Percentiles rank a stretch among this genome's conserved stretches.
Conservation (phyloP, 1,140 invertebrate genomes). For the Himalopsyche phryganea region DNA sequence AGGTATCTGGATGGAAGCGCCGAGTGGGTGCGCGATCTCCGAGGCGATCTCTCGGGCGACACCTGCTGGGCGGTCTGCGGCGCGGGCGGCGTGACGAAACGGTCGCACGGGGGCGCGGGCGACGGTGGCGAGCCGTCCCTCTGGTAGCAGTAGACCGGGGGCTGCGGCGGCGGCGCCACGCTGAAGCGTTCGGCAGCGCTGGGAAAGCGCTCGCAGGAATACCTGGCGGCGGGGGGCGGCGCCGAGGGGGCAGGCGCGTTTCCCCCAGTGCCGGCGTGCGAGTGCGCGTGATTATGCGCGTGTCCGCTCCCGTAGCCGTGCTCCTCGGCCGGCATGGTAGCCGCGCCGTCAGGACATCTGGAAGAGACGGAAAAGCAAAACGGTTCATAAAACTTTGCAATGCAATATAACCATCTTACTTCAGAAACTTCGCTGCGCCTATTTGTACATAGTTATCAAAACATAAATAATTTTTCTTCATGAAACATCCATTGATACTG, state of each 20-base stretch:
- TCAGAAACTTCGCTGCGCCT: no score
- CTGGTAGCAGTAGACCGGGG: conserved; percentile 38
- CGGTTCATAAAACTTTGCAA: no score
- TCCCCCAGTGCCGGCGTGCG: conserved; percentile 44
- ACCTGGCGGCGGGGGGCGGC: conserved; percentile 54
- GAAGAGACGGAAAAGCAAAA: conserved; percentile 10
- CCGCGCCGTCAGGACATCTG: conserved; percentile 38
- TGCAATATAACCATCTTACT: no score
- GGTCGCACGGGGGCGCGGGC: conserved; percentile 48
- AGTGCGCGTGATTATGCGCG: conserved; percentile 54
- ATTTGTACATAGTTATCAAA: no score
- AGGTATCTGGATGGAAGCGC: conserved; percentile 43
- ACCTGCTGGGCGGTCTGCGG: conserved; percentile 58
- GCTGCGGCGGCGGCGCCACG: conserved; percentile 47
- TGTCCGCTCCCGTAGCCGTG: conserved; percentile 46
- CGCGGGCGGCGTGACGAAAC: conserved; percentile 39
- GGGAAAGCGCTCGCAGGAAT: conserved; percentile 50
- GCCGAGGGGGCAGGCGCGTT: conserved; percentile 48
- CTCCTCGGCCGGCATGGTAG: conserved; percentile 45
- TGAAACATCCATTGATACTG: no score
- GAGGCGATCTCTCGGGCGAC: conserved; percentile 46
- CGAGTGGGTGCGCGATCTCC: conserved; percentile 48
- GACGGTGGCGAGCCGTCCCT: conserved; percentile 54
- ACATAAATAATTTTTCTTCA: no score
- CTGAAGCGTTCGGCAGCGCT: conserved; percentile 53